Evolutionary conservation across 2,113 vertebrate species (phyloP).

Genomic region (Brachionichthys hirsutus): DNA sequence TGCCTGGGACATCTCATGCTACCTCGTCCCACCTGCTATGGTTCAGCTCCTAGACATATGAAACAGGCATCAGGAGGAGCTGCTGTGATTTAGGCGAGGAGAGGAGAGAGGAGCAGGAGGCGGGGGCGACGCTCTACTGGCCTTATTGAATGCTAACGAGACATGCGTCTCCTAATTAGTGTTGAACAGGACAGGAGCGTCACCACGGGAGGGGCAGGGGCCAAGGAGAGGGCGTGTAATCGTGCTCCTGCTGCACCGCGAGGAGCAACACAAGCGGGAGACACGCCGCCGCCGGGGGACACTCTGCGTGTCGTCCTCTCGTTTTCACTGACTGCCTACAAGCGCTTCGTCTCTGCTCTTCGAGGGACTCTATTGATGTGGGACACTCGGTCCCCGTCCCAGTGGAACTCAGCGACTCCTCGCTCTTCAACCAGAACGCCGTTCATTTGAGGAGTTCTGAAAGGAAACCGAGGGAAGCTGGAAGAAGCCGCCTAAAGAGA

Average conservation of each 20-base stretch:
- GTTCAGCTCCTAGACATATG: too few relatives aligned
- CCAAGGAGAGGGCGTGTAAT: slow-evolving; percentile 67
- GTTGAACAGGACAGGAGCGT: slow-evolving; percentile 63
- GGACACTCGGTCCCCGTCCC: slow-evolving; percentile 40
- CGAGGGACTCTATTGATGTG: slow-evolving; percentile 48
- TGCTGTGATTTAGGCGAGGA: too few relatives aligned
- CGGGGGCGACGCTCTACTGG: slow-evolving; percentile 65
- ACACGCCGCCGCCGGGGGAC: slow-evolving; percentile 48
- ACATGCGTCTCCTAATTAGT: slow-evolving; percentile 79
- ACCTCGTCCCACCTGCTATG: too few relatives aligned
- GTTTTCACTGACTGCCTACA: slow-evolving; percentile 3
- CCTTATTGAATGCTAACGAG: slow-evolving; percentile 82
- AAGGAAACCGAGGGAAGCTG: too few relatives aligned
- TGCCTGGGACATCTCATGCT: too few relatives aligned
- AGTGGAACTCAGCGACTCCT: slow-evolving; percentile 44
- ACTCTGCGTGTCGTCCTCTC: slow-evolving; percentile 29
- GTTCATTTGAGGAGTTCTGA: too few relatives aligned
- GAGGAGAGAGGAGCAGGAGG: slow-evolving; percentile 33
- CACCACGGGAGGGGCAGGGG: slow-evolving; percentile 53
- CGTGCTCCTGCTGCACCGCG: slow-evolving; percentile 46
- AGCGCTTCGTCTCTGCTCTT: slow-evolving; percentile 41
- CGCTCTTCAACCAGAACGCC: slow-evolving; percentile 24
- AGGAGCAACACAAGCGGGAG: slow-evolving; percentile 68
- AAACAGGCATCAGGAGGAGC: too few relatives aligned
- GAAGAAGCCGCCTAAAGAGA: too few relatives aligned